A percentile compares a stretch with the other conserved stretches of the same genome.
phyloP scores from a whole-genome alignment of 1,140 invertebrate species.

The Maniola jurtina region DNA sequence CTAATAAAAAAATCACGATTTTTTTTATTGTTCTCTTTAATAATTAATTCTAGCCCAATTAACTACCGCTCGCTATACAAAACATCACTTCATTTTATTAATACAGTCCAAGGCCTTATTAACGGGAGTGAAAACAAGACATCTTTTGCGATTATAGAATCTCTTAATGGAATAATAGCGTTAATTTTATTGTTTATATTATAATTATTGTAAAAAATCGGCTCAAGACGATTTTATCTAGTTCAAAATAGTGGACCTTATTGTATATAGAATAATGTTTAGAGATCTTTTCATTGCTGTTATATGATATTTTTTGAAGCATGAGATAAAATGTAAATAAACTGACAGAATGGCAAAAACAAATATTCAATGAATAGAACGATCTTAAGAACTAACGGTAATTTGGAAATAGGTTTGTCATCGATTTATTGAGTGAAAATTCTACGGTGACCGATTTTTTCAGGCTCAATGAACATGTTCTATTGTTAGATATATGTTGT shows the following conservation, averaged over 20 bases:
- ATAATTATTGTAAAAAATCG: slow-evolving; percentile 27
- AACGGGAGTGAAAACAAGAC: slow-evolving; percentile 10
- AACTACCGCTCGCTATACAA: too few relatives aligned
- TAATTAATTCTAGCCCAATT: too few relatives aligned
- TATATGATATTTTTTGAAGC: not conserved
- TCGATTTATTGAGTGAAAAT: too few relatives aligned
- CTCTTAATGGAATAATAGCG: slow-evolving; percentile 35
- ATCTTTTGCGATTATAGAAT: slow-evolving; percentile 28
- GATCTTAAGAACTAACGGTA: too few relatives aligned
- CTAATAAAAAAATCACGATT: too few relatives aligned
- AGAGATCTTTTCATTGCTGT: slow-evolving; percentile 11
- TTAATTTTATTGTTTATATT: slow-evolving; percentile 37
- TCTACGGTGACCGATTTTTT: too few relatives aligned
- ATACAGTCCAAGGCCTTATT: too few relatives aligned
- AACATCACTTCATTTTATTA: too few relatives aligned
- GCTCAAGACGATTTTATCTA: slow-evolving; percentile 41
- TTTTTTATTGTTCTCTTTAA: too few relatives aligned
- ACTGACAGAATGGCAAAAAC: not conserved
- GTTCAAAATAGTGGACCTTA: slow-evolving; percentile 45
- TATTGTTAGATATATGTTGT: too few relatives aligned
- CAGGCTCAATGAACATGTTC: too few relatives aligned
- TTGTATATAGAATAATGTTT: slow-evolving; percentile 29
- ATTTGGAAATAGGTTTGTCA: too few relatives aligned
- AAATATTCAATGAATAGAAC: not conserved
- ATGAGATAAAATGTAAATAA: not conserved